phyloP scores from a whole-genome alignment of 2,888 invertebrate species.

The Allygus modestus region DNA sequence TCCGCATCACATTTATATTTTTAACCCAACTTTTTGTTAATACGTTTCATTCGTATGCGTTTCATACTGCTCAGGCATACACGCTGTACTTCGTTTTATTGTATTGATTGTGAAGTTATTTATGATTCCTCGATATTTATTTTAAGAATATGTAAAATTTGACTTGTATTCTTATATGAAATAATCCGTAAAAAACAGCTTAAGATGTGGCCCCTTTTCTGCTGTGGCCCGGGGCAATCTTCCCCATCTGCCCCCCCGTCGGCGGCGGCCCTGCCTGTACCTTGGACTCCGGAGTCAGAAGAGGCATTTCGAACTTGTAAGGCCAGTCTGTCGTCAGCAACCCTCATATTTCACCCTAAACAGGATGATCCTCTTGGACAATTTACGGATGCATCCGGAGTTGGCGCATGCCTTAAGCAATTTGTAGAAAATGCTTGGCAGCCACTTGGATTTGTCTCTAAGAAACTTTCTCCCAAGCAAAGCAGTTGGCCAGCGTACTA shows the following conservation, averaged over 20 bases:
- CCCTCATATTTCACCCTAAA: not conserved
- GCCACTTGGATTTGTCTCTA: constrained; percentile 69
- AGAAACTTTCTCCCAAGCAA: constrained; percentile 70
- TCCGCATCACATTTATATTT: no score
- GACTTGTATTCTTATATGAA: no score
- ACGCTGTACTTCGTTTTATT: no score
- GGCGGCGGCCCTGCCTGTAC: constrained; percentile 63
- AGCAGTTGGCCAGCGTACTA: constrained; percentile 71
- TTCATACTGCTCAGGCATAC: no score
- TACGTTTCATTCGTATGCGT: no score
- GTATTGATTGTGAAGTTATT: no score
- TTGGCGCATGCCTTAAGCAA: constrained; percentile 62
- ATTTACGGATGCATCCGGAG: constrained; percentile 61
- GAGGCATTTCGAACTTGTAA: not conserved
- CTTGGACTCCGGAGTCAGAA: not conserved
- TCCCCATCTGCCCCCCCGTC: constrained; percentile 71
- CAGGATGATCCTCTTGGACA: not conserved
- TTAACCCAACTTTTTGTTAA: no score
- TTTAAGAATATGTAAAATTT: no score
- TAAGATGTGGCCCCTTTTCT: no score
- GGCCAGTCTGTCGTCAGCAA: not conserved
- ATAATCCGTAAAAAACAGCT: no score
- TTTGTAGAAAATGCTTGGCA: constrained; percentile 59
- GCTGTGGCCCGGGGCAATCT: no score
- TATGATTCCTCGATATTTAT: no score